Base-by-base conservation (phyloP, 1,140 invertebrate species). In the Pectinophora gossypiella region DNA sequence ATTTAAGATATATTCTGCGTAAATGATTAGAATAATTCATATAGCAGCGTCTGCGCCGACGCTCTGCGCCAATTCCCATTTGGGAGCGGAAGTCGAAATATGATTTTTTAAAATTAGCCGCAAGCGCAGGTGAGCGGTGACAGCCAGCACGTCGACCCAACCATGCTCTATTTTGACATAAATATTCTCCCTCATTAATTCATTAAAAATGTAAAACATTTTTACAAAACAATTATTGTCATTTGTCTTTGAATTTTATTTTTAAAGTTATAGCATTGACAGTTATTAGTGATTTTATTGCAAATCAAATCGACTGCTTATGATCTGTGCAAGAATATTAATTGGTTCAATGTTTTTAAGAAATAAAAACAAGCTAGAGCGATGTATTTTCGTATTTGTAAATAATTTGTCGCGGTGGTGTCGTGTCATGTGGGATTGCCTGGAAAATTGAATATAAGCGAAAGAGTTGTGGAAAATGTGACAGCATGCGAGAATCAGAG, bases 101-200 rank as follows among this genome's bases (percentile, higher is more conserved):
- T 82, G 72, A 80, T 65, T 86, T 85, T 83, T 84, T 83, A 85
- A 82, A 77, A 68, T 82, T 83, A 83, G 81, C 75, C 71, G 60
- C 69, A 65, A 68, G 56, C 73, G 76, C 83, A 86, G 83, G 83
- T 86, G 83, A 78, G 48, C 65, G 74, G 52, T 67, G 73, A 82
- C 71, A 74, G 71, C 64, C 62, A 32, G 36, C 63, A 67, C 65
- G 66, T 73, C 69, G 59, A 48, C 48, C 45, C 40, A 51, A 47
- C 59, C 36, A 42, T 56, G 52, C 56, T 38, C 19, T 64, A 60
- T 64, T 68, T 75, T 71, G 66, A 76, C 66, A 60, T 67, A 56
- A 56, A 65, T 59, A 57, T 38, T 59, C 60, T 61, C 21, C 55
- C 64, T 68, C 59, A 64, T 71, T 75, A 68, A 73, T 71, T 72